Base-by-base conservation (phyloP, 1,140 invertebrate species). In the Acromyrmex charruanus region DNA sequence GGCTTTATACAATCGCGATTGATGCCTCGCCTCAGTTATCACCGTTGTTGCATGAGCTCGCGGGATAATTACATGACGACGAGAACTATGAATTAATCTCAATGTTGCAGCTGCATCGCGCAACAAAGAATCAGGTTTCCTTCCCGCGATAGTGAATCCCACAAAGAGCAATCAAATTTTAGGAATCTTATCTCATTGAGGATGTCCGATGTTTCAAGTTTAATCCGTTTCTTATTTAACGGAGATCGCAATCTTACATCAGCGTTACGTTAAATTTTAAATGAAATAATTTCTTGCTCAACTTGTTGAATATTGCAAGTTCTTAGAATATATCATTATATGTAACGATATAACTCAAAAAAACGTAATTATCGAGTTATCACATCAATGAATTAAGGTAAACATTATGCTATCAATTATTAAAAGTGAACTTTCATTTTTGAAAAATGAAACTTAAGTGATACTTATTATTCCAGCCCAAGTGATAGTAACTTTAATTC, bases 1-100 rank as follows among this genome's bases (percentile, higher is more conserved):
- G 39, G 39, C 55, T 74, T 77, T 35, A 44, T 28, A 66, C 85
- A 49, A 77, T 86, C 75, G 59, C 80, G 72, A 79, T 79, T 86
- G 72, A 65, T 39, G 61, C 68, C 59, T 51, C 65, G 44, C 63
- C 31, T 82, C n/a, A 25, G 51, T 58, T 66, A 77, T 77, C 55
- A 59, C 16, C 39, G 39, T 82, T 82, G 44, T 61, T 66, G 75
- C 39, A 12, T 58, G 66, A 16, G 14, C 21, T 12, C 53, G 58
- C 39, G 44, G 39, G n/a, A 55, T 85, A 85, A 85, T 77, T 65
- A 51, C 31, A 63, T 58, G n/a, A 53, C 58, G 75, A 63, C 49
- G 49, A 39, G 44, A 10, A n/a, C 18, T 35, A 31, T 31, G 25
- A 49, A 82, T 59, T 59, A 61, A 72, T 82, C 53, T 49, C 21